These are phyloP conservation scores for Pollimyrus isidori DNA, from an alignment of 2,113 vertebrate species.

Conservation along the genomic window DNA sequence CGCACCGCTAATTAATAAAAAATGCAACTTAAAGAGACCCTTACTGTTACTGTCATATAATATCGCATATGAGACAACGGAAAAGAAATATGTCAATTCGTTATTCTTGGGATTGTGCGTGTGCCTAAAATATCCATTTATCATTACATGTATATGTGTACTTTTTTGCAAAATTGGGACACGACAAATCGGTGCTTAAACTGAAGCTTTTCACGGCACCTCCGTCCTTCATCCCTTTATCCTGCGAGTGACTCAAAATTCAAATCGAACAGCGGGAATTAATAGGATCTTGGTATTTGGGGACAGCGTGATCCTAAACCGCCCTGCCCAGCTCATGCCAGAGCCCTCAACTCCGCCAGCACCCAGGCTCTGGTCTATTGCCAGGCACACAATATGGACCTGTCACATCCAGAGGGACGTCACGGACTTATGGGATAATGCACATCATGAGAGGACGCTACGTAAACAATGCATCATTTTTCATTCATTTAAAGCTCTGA, in stretches of 20 bases:
- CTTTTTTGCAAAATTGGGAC: background rate
- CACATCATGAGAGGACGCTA: background rate
- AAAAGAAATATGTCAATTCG: background rate
- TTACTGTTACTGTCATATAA: background rate
- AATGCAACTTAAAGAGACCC: background rate
- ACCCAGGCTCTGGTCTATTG: background rate
- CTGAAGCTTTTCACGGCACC: background rate
- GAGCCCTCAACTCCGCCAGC: background rate
- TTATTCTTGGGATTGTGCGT: background rate
- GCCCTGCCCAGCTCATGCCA: background rate
- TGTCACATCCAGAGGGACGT: background rate
- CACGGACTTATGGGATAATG: background rate
- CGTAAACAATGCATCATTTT: background rate
- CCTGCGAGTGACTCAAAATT: conserved; percentile 11
- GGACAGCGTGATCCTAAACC: conserved; percentile 3
- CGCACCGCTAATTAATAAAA: background rate
- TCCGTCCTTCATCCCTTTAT: background rate
- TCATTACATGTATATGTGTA: background rate
- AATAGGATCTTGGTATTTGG: conserved; percentile 14
- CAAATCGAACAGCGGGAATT: conserved; percentile 11
- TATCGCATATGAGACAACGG: background rate
- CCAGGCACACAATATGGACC: background rate
- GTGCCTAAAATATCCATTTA: background rate
- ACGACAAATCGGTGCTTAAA: background rate
- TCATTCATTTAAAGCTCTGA: background rate